Base-by-base conservation (phyloP, 2,888 invertebrate genomes). In the Parnassius apollo region DNA sequence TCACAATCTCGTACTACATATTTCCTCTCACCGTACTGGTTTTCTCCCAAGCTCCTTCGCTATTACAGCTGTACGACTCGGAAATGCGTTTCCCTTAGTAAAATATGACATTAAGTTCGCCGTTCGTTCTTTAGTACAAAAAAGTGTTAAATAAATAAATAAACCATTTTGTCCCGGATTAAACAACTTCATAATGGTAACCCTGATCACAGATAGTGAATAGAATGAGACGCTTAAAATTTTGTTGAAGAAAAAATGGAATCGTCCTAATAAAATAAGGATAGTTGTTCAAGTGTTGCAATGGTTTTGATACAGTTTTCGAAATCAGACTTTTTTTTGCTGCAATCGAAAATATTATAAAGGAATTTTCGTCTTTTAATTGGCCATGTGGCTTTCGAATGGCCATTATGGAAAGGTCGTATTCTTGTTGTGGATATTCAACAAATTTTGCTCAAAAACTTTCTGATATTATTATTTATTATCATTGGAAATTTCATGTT, bases 281-380 rank as follows among this genome's bases (percentile, higher is more conserved):
- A 69, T 75, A 76, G 77, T 79, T 78, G 76, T 80, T 84, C 79
- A 80, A 83, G 80, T 83, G 79, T 76, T 74, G 78, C 73, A 75
- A 75, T 74, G 69, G 68, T 71, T 71, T 71, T 64, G 64, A 68
- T 69, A 66, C 44, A 64, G 65, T 69, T 70, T 68, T 68, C 45
- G 13, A 62, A 58, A 57, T 59, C 57, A 58, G 22, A 52, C n/a
- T 65, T 68, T 64, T 68, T 64, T 35, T 62, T 69, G 59, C 57
- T 13, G 42, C 46, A 48, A 59, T 50, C 25, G 42, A 56, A 22
- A 42, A 48, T 13, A 8, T 13, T 48, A 57, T 49, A 57, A 62
- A 59, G 56, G 46, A 46, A 42, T 46, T 59, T 9, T 51, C 8
- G 42, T 56, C 22, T 22, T 57, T 22, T 70, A 68, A 72, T 74